phyloP scores from a whole-genome alignment of 2,888 invertebrate species.

The Orchestes rusci region DNA sequence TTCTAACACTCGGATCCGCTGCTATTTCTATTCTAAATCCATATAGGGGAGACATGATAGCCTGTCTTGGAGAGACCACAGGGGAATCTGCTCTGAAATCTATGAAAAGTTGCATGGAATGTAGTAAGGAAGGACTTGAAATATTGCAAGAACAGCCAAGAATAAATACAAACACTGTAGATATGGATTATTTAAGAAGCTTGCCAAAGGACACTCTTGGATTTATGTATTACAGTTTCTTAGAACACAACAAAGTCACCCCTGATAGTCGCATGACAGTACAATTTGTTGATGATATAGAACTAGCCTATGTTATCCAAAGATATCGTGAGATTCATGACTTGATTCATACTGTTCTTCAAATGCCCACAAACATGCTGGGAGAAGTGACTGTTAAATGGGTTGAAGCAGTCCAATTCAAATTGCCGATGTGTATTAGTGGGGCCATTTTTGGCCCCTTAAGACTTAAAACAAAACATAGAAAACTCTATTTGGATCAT shows the following conservation, averaged over 20 bases:
- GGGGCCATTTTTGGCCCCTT: constrained; percentile 91
- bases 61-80: constrained; percentile 89
- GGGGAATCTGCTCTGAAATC: constrained; percentile 59
- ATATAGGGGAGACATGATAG: constrained; percentile 83
- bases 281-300: constrained; percentile 82
- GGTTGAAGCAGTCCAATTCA: constrained; percentile 94
- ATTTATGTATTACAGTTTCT: constrained; percentile 75
- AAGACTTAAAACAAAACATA: constrained; percentile 73
- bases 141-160: constrained; percentile 75
- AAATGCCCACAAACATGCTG: constrained; percentile 92
- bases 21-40: constrained; percentile 76
- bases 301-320: constrained; percentile 94
- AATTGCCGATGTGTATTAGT: constrained; percentile 90
- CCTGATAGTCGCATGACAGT: constrained; percentile 89
- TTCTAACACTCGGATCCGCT: constrained; percentile 84
- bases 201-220: constrained; percentile 81
- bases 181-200: constrained; percentile 60
- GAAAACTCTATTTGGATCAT: constrained; percentile 65
- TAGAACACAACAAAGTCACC: constrained; percentile 75
- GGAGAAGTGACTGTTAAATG: constrained; percentile 94
- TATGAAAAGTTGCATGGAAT: constrained; percentile 69
- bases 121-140: constrained; percentile 66
- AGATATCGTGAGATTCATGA: constrained; percentile 97
- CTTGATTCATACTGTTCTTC: constrained; percentile 81
- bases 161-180: constrained; percentile 76